Percentiles rank a stretch among this genome's conserved stretches.
These are phyloP conservation scores for Sus cebifrons DNA, from an alignment of 2,797 vertebrate species.

Conservation along the genomic window DNA sequence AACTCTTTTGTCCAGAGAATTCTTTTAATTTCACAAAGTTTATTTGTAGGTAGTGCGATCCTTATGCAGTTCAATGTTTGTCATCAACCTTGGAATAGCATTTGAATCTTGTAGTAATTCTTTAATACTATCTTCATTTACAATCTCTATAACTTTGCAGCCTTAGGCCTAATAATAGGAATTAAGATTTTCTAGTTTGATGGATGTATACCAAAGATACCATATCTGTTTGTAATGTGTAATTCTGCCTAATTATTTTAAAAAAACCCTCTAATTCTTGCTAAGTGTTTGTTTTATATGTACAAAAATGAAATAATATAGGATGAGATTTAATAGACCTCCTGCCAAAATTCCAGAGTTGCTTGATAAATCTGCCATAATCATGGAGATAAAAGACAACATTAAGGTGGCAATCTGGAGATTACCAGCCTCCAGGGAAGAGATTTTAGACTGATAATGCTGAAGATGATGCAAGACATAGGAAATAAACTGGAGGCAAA, in stretches of 20 bases:
- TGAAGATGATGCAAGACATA: no score
- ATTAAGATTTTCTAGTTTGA: background rate
- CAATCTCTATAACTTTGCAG: background rate
- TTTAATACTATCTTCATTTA: background rate
- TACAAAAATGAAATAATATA: background rate
- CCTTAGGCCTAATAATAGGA: background rate
- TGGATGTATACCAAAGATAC: background rate
- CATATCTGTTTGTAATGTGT: background rate
- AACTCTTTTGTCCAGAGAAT: background rate
- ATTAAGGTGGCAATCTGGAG: no score
- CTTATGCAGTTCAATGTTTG: background rate
- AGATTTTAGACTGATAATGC: no score
- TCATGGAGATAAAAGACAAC: background rate
- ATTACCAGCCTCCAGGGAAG: no score
- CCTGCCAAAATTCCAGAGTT: conserved; percentile 27
- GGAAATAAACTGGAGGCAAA: no score
- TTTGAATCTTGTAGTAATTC: background rate
- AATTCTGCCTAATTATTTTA: background rate
- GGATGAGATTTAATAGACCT: background rate
- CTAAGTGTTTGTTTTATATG: conserved; percentile 31
- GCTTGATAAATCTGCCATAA: background rate
- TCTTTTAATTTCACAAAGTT: background rate
- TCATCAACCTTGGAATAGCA: background rate
- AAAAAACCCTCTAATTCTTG: background rate
- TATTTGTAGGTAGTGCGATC: background rate